Conservation (phyloP, 92 coral and sea anemone species). For the Bergia sp. region DNA sequence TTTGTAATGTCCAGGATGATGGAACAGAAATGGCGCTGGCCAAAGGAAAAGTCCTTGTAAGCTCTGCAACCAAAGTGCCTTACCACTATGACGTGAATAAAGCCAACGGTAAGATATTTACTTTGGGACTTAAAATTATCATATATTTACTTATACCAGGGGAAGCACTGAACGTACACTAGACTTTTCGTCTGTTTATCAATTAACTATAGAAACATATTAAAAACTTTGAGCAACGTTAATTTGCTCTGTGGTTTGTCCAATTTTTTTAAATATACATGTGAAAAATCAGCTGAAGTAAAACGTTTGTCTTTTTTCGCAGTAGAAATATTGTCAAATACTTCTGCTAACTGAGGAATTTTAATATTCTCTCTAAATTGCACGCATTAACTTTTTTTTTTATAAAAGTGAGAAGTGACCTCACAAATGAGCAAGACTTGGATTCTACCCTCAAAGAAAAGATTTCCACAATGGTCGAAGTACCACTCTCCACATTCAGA, state of each 20-base stretch:
- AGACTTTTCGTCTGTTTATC: no score
- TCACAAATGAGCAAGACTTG: background rate
- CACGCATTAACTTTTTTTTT: background rate
- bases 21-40: conserved; percentile 61
- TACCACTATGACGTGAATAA: background rate
- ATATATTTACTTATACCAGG: no score
- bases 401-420: background rate
- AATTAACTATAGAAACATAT: no score
- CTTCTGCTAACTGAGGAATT: background rate
- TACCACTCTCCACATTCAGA: conserved; percentile 64
- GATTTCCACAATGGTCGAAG: conserved; percentile 54
- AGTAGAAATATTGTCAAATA: background rate
- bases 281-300: background rate
- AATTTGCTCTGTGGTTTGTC: conserved; percentile 33
- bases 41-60: conserved; percentile 50
- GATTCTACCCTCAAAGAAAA: conserved; percentile 43
- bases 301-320: background rate
- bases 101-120: background rate
- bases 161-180: no score
- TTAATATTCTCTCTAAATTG: background rate
- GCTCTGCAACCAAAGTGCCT: conserved; percentile 8
- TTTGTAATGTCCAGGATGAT: conserved; percentile 69
- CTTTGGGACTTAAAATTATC: no score
- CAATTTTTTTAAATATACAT: no score
- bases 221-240: background rate